Base-by-base conservation (phyloP, 2,113 vertebrate genomes). In the Dipodomys spectabilis region DNA sequence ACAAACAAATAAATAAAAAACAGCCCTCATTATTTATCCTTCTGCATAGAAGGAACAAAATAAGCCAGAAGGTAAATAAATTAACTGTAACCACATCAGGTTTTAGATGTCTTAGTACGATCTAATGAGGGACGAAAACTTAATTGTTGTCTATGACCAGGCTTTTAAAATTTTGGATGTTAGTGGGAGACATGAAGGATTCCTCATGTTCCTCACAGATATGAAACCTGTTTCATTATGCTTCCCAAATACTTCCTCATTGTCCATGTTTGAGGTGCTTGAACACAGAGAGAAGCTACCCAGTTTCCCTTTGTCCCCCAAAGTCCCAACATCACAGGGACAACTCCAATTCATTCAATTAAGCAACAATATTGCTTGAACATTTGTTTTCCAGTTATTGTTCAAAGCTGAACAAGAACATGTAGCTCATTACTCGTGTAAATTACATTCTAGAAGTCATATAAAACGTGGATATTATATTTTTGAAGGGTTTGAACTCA, bases 21-120 rank as follows among this genome's bases (percentile, higher is more conserved):
- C 0, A 93, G 7, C 2, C 94, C 49, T 44, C 69, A 27, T 87
- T 94, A 89, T 92, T 84, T 74, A 74, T 93, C 15, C 89, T 87
- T 87, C 86, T 88, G 12, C 30, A 62, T 71, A 79, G 60, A 90
- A 93, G 44, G 20, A 60, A 78, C 18, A 89, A 86, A 89, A 88
- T 13, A 92, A 89, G 82, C 16, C 6, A 18, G 13, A 9, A 77
- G 49, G 53, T 92, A 82, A 88, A 69, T 71, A 49, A 85, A 45
- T 10, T 22, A 35, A 62, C 64, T 44, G 6, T 27, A 85, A 64
- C 62, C 20, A 67, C 28, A 44, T 32, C 25, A 71, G 28, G 27
- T 30, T 89, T 84, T 60, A 64, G 57, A 62, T 77, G 45, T 65
- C 22, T 39, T 60, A 7, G 88, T 65, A 45, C 12, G 25, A 53